phyloP scores from a whole-genome alignment of 1,140 invertebrate species.

The Diabrotica virgifera region DNA sequence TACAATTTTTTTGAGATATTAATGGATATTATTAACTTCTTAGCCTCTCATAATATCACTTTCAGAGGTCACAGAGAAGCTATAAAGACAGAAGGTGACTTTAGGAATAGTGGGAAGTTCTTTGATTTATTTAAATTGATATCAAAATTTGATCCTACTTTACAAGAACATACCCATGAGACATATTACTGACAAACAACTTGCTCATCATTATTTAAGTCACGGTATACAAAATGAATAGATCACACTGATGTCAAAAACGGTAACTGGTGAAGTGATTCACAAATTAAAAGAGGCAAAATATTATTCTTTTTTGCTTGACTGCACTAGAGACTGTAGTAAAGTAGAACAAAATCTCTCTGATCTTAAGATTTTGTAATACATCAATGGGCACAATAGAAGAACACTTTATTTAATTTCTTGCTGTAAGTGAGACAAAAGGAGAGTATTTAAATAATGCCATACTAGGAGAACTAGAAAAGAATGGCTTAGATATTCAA shows the following conservation, averaged over 20 bases:
- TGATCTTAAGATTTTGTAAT: no score
- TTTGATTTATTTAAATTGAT: constrained; percentile 36
- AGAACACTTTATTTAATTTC: no score
- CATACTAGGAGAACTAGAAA: no score
- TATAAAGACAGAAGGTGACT: constrained; percentile 27
- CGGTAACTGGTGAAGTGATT: background rate
- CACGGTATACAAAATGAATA: constrained; percentile 40
- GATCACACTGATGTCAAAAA: constrained; percentile 16
- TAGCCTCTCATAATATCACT: constrained; percentile 40
- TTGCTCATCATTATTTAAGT: constrained; percentile 32
- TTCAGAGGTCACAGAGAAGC: constrained; percentile 28
- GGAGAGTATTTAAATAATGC: no score
- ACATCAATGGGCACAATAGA: no score
- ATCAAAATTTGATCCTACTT: constrained; percentile 27
- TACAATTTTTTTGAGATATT: no score
- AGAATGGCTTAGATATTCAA: no score
- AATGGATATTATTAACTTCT: constrained; percentile 38
- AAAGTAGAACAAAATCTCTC: no score
- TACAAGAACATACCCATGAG: constrained; percentile 33
- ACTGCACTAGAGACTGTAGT: no score
- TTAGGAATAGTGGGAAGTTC: constrained; percentile 31
- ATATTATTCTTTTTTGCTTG: no score
- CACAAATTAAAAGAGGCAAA: no score
- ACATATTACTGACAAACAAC: constrained; percentile 37
- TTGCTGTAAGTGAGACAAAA: no score